Percentiles rank a stretch among this genome's conserved stretches.
Evolutionary conservation across 1,140 invertebrate species (phyloP).

Genomic region (Limonius californicus): DNA sequence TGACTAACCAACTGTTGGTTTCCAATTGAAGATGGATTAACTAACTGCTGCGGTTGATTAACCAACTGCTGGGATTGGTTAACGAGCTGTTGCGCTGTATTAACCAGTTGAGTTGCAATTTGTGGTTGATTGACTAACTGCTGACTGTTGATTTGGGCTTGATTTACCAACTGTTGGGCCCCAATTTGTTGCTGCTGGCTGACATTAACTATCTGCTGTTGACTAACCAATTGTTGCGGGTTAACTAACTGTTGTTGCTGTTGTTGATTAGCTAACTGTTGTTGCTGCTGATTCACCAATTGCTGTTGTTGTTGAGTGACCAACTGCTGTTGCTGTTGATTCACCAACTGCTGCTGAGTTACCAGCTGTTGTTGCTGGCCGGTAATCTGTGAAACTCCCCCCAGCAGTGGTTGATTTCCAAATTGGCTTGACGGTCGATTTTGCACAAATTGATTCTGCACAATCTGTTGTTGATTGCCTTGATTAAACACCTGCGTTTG

Average conservation of each 20-base stretch:
- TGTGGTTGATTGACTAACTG: slow-evolving; percentile 15
- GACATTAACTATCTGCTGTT: not conserved
- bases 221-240: slow-evolving; percentile 27
- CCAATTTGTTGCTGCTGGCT: not conserved
- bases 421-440: slow-evolving; percentile 39
- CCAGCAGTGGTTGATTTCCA: slow-evolving; percentile 1
- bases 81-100: slow-evolving; percentile 31
- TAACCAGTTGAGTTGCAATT: not conserved
- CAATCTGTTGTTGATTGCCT: slow-evolving; percentile 39
- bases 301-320: slow-evolving; percentile 14
- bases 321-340: slow-evolving; percentile 19
- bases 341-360: not conserved
- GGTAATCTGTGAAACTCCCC: not conserved
- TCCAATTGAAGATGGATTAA: slow-evolving; percentile 18
- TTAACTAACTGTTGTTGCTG: slow-evolving; percentile 17
- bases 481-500: slow-evolving; percentile 26
- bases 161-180: no score
- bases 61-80: slow-evolving; percentile 28
- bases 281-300: slow-evolving; percentile 14
- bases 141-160: no score
- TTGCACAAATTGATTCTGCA: slow-evolving; percentile 38
- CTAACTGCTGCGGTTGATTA: slow-evolving; percentile 27
- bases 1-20: no score
- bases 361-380: slow-evolving; percentile 19
- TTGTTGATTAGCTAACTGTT: slow-evolving; percentile 17